Conservation (phyloP, 1,140 invertebrate genomes). For the Caligus rogercresseyi region DNA sequence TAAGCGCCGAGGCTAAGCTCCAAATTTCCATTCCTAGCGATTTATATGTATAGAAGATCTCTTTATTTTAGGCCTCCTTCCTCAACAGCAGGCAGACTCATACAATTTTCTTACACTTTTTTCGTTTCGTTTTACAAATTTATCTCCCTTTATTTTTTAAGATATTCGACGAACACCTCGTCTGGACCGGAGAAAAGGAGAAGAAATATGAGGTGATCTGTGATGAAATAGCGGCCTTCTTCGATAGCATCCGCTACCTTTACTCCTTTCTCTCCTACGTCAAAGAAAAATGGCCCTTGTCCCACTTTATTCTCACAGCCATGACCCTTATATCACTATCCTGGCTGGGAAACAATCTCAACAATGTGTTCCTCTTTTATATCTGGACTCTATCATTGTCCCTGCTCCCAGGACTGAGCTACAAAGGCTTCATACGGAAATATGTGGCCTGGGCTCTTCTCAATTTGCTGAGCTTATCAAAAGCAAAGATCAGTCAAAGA, state of each 20-base stretch:
- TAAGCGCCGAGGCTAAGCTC: too few species aligned
- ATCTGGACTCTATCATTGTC: neutral
- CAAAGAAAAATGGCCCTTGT: neutral
- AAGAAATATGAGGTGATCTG: constrained; percentile 7
- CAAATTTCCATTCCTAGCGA: too few species aligned
- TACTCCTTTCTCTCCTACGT: neutral
- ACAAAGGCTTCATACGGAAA: neutral
- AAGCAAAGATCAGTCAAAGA: constrained; percentile 7
- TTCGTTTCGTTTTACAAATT: neutral
- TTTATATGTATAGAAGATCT: too few species aligned
- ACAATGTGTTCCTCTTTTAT: constrained; percentile 3
- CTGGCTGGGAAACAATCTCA: neutral
- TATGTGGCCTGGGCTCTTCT: neutral
- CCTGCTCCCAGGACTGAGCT: neutral
- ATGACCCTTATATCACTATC: neutral
- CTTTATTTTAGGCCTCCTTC: too few species aligned
- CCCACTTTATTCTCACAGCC: constrained; percentile 9
- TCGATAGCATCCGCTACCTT: neutral
- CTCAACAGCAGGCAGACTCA: too few species aligned
- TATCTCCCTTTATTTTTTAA: neutral
- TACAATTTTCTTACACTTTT: neutral
- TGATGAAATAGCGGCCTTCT: constrained; percentile 1
- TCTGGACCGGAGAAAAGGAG: constrained; percentile 5
- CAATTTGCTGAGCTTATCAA: neutral
- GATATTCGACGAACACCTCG: neutral